Conservation (phyloP, 2,888 invertebrate species). For the Empis livida region DNA sequence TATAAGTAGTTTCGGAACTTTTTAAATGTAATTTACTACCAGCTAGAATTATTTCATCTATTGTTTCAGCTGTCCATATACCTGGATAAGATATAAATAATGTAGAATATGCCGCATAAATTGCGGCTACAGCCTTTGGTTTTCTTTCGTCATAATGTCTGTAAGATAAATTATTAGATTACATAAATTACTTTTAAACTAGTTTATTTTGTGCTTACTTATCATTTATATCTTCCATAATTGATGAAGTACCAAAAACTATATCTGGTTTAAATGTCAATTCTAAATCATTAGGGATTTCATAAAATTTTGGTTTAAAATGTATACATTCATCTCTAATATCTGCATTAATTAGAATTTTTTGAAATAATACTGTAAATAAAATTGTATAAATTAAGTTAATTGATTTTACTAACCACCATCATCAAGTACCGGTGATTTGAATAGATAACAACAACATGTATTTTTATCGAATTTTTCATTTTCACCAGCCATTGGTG, state of each 20-base stretch:
- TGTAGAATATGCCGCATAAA: conserved; percentile 26
- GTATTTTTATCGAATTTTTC: conserved; percentile 23
- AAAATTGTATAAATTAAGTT: neutral
- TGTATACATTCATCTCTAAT: conserved; percentile 1
- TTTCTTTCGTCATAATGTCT: neutral
- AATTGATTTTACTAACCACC: neutral
- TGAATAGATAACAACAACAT: conserved; percentile 13
- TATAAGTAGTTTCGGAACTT: conserved; percentile 17
- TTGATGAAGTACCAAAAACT: conserved; percentile 22
- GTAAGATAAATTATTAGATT: neutral
- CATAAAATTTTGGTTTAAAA: conserved; percentile 5
- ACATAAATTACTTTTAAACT: neutral
- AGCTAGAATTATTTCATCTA: conserved; percentile 23
- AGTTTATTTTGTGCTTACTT: neutral
- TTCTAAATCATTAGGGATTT: conserved; percentile 26
- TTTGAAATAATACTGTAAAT: neutral
- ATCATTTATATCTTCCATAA: conserved; percentile 9
- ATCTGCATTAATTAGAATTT: neutral
- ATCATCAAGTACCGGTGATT: neutral
- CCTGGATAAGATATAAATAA: conserved; percentile 25
- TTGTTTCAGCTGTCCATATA: conserved; percentile 24
- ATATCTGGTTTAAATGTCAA: conserved; percentile 23
- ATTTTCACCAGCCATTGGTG: conserved; percentile 19
- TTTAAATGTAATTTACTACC: conserved; percentile 18
- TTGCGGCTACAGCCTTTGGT: conserved; percentile 24